A percentile compares a stretch with the other conserved stretches of the same genome.
Conservation (phyloP, 2,888 invertebrate genomes). For the Philereme vetulata region DNA sequence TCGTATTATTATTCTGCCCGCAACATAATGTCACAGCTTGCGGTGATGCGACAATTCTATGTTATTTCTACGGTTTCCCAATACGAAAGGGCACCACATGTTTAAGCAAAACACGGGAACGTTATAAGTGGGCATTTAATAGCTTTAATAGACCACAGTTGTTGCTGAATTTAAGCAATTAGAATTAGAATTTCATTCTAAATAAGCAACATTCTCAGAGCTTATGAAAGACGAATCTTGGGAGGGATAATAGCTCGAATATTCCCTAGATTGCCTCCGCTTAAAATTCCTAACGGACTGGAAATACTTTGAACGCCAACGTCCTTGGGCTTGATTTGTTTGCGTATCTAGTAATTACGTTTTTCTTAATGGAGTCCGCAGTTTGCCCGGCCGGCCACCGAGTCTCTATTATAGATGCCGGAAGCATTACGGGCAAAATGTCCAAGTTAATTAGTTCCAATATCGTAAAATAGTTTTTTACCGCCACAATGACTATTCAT, state of each 20-base stretch:
- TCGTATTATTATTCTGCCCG: slow-evolving; percentile 26
- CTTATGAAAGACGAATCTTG: slow-evolving; percentile 28
- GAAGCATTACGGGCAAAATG: slow-evolving; percentile 41
- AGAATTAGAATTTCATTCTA: slow-evolving; percentile 25
- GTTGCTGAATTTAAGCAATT: slow-evolving; percentile 24
- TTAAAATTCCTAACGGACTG: slow-evolving; percentile 68
- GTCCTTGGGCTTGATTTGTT: slow-evolving; percentile 63
- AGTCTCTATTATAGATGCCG: slow-evolving; percentile 39
- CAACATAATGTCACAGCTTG: slow-evolving; percentile 26
- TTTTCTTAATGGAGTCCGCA: slow-evolving; percentile 57
- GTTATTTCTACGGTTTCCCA: slow-evolving; percentile 10
- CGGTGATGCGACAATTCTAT: slow-evolving; percentile 10
- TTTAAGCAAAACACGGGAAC: slow-evolving; percentile 9
- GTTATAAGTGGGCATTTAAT: slow-evolving; percentile 16
- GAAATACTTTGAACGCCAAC: slow-evolving; percentile 49
- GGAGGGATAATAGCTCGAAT: slow-evolving; percentile 41
- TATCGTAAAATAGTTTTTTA: slow-evolving; percentile 33
- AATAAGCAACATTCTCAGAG: slow-evolving; percentile 27
- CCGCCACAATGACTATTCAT: slow-evolving; percentile 32
- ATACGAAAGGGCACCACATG: slow-evolving; percentile 8
- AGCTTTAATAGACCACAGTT: slow-evolving; percentile 22
- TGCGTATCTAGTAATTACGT: slow-evolving; percentile 59
- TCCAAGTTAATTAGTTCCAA: slow-evolving; percentile 33
- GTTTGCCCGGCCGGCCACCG: slow-evolving; percentile 34
- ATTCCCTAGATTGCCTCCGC: slow-evolving; percentile 60